Conservation (phyloP, 2,888 invertebrate species). For the Diarsia dahlii region DNA sequence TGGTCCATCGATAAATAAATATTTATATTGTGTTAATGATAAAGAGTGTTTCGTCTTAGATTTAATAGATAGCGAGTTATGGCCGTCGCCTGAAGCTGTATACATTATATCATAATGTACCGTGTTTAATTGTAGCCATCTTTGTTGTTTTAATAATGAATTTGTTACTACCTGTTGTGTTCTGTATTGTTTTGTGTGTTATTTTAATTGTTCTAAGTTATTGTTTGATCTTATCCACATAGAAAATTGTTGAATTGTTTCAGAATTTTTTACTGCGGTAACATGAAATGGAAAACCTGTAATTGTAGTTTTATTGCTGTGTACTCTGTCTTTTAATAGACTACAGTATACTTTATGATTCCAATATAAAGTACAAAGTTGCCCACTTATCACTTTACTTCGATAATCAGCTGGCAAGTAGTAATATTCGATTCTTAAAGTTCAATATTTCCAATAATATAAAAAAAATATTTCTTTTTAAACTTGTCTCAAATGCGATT, state of each 20-base stretch:
- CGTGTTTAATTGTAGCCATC: constrained; percentile 57
- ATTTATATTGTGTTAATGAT: constrained; percentile 88
- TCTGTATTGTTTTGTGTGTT: constrained; percentile 16
- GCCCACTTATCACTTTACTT: constrained; percentile 21
- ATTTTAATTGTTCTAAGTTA: constrained; percentile 26
- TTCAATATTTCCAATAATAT: constrained; percentile 19
- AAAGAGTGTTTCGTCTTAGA: constrained; percentile 82
- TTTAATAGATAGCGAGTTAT: constrained; percentile 82
- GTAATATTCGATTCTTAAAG: constrained; percentile 26
- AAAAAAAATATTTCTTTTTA: constrained; percentile 17
- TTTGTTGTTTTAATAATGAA: constrained; percentile 38
- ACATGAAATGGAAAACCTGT: neutral
- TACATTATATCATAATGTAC: constrained; percentile 61
- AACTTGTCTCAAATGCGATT: constrained; percentile 65
- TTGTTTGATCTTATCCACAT: neutral
- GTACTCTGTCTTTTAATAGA: neutral
- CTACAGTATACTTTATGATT: neutral
- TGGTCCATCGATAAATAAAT: constrained; percentile 82
- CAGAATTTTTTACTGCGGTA: neutral
- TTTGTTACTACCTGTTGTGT: constrained; percentile 31
- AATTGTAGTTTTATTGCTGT: neutral
- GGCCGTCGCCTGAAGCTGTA: constrained; percentile 74
- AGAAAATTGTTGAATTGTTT: too few species aligned
- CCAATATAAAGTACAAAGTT: constrained; percentile 8
- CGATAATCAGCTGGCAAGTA: constrained; percentile 22